A percentile compares a stretch with the other conserved stretches of the same genome.
phyloP scores from a whole-genome alignment of 1,140 invertebrate genomes.

The Drosophila bocqueti region DNA sequence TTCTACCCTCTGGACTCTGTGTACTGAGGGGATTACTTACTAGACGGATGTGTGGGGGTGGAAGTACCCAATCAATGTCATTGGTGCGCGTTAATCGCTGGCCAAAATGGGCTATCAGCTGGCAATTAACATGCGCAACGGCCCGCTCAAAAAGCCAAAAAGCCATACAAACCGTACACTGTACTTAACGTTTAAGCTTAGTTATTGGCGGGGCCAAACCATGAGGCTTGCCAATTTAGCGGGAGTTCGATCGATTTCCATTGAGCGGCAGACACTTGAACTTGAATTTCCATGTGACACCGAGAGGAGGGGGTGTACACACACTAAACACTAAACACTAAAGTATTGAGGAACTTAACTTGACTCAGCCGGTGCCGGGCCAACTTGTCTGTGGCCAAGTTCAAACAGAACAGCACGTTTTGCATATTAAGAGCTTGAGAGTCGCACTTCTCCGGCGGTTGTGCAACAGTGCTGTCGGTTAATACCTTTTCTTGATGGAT shows the following conservation, averaged over 20 bases:
- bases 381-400: constrained; percentile 65
- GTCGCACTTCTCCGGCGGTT: constrained; percentile 9
- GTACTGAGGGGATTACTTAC: not conserved
- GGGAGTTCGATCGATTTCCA: constrained; percentile 44
- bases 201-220: constrained; percentile 25
- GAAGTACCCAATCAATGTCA: constrained; percentile 66
- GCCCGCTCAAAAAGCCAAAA: constrained; percentile 30
- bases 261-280: constrained; percentile 68
- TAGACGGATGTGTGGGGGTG: not conserved
- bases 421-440: constrained; percentile 51
- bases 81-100: constrained; percentile 39
- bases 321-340: constrained; percentile 6
- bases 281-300: constrained; percentile 66
- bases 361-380: constrained; percentile 18
- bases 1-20: constrained; percentile 11
- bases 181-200: constrained; percentile 16
- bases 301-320: constrained; percentile 9
- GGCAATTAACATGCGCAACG: constrained; percentile 69
- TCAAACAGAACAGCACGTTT: constrained; percentile 60
- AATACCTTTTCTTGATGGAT: not conserved
- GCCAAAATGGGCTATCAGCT: constrained; percentile 56
- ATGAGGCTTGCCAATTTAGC: constrained; percentile 60
- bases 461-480: constrained; percentile 2
- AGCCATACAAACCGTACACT: not conserved
- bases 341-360: constrained; percentile 57